Conservation (phyloP, 2,888 invertebrate genomes). For the Protodeltote pygarga region DNA sequence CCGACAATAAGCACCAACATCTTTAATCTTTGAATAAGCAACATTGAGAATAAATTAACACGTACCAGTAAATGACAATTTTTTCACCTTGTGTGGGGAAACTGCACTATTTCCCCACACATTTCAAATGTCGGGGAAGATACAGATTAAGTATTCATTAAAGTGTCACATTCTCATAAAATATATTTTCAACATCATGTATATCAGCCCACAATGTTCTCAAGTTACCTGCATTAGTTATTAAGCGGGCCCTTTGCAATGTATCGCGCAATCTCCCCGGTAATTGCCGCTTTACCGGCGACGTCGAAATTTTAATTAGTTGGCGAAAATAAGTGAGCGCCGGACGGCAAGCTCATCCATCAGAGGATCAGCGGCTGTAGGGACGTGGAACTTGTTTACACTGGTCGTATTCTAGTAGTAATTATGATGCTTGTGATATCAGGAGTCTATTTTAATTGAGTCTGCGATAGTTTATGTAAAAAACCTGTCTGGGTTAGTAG, state of each 20-base stretch:
- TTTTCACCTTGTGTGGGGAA: constrained; percentile 12
- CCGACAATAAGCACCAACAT: constrained; percentile 41
- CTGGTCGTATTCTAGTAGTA: constrained; percentile 24
- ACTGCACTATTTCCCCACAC: background rate
- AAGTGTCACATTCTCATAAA: background rate
- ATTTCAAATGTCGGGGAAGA: background rate
- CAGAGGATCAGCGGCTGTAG: constrained; percentile 26
- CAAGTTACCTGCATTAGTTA: constrained; percentile 48
- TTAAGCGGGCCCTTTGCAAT: constrained; percentile 50
- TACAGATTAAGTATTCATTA: background rate
- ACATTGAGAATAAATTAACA: constrained; percentile 26
- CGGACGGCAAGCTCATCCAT: constrained; percentile 41
- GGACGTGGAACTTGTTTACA: constrained; percentile 43
- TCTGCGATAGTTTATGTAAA: constrained; percentile 27
- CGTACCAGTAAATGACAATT: no score
- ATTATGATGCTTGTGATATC: constrained; percentile 35
- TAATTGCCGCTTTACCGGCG: constrained; percentile 59
- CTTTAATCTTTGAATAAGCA: constrained; percentile 26
- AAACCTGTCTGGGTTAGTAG: no score
- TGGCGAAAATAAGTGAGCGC: constrained; percentile 44
- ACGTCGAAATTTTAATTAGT: constrained; percentile 69
- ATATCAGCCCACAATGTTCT: constrained; percentile 34
- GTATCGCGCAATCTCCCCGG: constrained; percentile 55
- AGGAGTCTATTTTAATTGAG: constrained; percentile 34
- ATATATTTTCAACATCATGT: constrained; percentile 18